Evolutionary conservation across 2,113 vertebrate genomes (phyloP).

Genomic region (Brachionichthys hirsutus): DNA sequence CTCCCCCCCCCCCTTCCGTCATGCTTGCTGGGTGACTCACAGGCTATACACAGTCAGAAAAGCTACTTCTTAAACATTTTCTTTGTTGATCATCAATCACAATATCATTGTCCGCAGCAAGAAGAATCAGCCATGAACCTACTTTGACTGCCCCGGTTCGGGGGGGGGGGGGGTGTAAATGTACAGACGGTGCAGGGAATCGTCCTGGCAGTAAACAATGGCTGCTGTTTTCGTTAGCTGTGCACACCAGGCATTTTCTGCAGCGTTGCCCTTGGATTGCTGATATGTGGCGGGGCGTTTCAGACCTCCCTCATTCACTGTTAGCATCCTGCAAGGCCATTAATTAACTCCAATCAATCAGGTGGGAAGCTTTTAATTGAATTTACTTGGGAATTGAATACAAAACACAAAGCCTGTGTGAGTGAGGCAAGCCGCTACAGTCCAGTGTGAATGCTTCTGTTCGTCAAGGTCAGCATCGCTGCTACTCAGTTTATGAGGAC

Average conservation of each 20-base stretch:
- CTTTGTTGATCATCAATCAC: background rate
- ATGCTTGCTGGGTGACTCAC: conserved; percentile 25
- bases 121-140: conserved; percentile 26
- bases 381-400: conserved; percentile 55
- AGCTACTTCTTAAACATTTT: conserved; percentile 10
- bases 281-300: conserved; percentile 31
- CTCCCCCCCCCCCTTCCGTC: background rate
- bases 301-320: conserved; percentile 42
- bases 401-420: conserved; percentile 30
- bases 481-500: background rate
- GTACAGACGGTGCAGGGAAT: conserved; percentile 18
- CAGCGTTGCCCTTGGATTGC: conserved; percentile 57
- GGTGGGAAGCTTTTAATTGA: conserved; percentile 56
- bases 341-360: conserved; percentile 69
- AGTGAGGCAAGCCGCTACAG: conserved; percentile 10
- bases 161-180: conserved; percentile 27
- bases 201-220: conserved; percentile 10
- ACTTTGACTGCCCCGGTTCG: conserved; percentile 10
- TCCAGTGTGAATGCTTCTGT: conserved; percentile 25
- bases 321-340: conserved; percentile 49
- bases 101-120: background rate
- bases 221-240: conserved; percentile 9
- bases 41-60: conserved; percentile 1
- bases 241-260: conserved; percentile 37
- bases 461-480: conserved; percentile 46